Conservation (phyloP, 2,113 vertebrate genomes). For the Cyanistes caeruleus region DNA sequence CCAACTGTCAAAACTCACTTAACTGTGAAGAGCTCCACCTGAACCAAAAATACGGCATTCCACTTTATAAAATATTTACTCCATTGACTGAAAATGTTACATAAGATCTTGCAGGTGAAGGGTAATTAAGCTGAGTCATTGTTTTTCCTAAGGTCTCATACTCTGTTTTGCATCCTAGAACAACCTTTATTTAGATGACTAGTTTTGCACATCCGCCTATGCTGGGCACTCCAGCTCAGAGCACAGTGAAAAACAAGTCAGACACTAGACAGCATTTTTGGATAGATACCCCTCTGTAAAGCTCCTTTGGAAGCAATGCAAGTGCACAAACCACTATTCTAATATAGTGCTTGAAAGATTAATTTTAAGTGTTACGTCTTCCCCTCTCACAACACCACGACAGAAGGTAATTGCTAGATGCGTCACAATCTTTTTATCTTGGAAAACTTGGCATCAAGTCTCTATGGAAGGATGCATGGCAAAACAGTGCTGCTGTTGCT, state of each 20-base stretch:
- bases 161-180: constrained; percentile 61
- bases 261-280: constrained; percentile 59
- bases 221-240: constrained; percentile 56
- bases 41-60: constrained; percentile 47
- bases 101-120: not conserved
- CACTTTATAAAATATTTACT: constrained; percentile 39
- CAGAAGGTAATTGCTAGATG: constrained; percentile 56
- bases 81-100: constrained; percentile 31
- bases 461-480: constrained; percentile 65
- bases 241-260: constrained; percentile 65
- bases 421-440: constrained; percentile 43
- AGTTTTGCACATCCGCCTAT: constrained; percentile 60
- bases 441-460: constrained; percentile 69
- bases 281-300: constrained; percentile 66
- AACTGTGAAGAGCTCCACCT: constrained; percentile 31
- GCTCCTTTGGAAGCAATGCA: constrained; percentile 71
- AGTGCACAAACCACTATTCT: constrained; percentile 74
- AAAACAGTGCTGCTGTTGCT: constrained; percentile 66
- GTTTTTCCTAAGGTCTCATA: constrained; percentile 36
- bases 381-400: constrained; percentile 52
- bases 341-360: constrained; percentile 71
- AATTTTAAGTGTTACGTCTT: constrained; percentile 48
- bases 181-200: constrained; percentile 15
- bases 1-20: constrained; percentile 51
- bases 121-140: not conserved